phyloP scores from a whole-genome alignment of 2,888 invertebrate species.

The Fragum fragum region DNA sequence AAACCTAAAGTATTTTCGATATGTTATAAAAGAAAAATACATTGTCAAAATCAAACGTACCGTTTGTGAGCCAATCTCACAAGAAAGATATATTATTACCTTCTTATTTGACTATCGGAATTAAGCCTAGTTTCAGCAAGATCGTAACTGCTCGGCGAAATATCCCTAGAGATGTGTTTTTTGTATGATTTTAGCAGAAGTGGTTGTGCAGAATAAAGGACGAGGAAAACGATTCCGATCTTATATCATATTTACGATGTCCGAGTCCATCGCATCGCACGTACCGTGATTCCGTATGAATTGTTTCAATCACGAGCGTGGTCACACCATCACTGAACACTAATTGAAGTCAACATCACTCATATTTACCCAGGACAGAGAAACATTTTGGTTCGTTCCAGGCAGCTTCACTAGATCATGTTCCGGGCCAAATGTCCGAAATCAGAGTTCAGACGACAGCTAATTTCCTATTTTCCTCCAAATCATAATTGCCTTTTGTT shows the following conservation, averaged over 20 bases:
- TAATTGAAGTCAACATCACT: conserved; percentile 52
- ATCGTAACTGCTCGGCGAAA: too few species aligned
- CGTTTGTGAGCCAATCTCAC: too few species aligned
- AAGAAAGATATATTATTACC: too few species aligned
- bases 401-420: conserved; percentile 43
- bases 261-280: conserved; percentile 19
- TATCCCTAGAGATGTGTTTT: too few species aligned
- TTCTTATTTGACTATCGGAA: too few species aligned
- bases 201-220: too few species aligned
- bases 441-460: conserved; percentile 60
- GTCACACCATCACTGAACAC: conserved; percentile 27
- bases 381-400: conserved; percentile 49
- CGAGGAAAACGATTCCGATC: conserved; percentile 46
- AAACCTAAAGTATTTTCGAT: too few species aligned
- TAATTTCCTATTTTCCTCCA: conserved; percentile 64
- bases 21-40: too few species aligned
- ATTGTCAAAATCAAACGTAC: too few species aligned
- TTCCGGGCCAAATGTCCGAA: conserved; percentile 57
- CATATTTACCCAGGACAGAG: conserved; percentile 52
- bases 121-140: too few species aligned
- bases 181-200: too few species aligned
- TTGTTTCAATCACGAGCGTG: conserved; percentile 33
- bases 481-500: conserved; percentile 67
- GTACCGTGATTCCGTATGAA: conserved; percentile 23
- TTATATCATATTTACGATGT: conserved; percentile 51